Evolutionary conservation across 2,113 vertebrate genomes (phyloP), one percentile per base, ranked within the genome.

Genomic region (Pomatorhinus ruficollis): DNA sequence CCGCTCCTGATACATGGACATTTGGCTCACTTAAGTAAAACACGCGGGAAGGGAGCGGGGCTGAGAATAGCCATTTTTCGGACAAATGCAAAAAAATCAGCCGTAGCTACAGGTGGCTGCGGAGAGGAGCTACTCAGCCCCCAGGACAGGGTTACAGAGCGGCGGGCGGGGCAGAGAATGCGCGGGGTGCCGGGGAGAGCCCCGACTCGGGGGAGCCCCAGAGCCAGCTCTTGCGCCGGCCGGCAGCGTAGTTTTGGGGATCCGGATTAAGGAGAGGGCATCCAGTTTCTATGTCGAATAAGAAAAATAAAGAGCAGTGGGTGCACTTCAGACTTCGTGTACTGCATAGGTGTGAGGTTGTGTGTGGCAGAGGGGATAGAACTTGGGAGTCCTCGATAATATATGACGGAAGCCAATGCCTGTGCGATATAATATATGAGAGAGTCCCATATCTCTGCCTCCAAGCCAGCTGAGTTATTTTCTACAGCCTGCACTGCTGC

Each of bases 21-120:
- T 60, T 65, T n/a, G 44, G 47, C 57, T 93, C 90, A 11, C 30
- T 77, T 61, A 2, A 56, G 85, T 78, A 25, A 53, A 72, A 61
- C 57, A 28, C 2, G 11, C 47, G n/a, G 70, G 49, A 79, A 64
- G 33, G 31, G 15, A 30, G 30, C 12, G n/a, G 39, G 24, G 60
- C 64, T 77, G 72, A 50, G 30, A 56, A 66, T 0, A 50, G 57
- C 40, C 65, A 0, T 52, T 65, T 77, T 40, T 81, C 50, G 37
- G 85, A 89, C 59, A 79, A 71, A 74, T 50, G 76, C 59, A 37
- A 61, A 25, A n/a, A 90, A 79, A 80, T 64, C 77, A 47, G 80
- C 65, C 12, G 72, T 65, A 75, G 92, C 96, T 92, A 97, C 97
- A 98, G 93, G 96, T 97, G 95, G 95, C 50, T 74, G 80, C 21